Evolutionary conservation across 2,888 invertebrate genomes (phyloP).

Genomic region (Drosophila ustulata): DNA sequence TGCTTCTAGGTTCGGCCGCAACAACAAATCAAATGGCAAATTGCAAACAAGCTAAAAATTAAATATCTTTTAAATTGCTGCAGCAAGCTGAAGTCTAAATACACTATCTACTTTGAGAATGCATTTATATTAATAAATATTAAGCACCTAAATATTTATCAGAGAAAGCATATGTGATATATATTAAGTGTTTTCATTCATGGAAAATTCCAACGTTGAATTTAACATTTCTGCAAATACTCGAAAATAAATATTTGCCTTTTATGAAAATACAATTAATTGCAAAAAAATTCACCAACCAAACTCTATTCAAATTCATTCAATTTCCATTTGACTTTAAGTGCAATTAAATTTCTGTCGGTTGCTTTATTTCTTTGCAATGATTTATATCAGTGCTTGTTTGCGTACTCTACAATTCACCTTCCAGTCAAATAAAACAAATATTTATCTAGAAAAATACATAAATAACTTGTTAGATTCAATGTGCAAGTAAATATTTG

Average conservation of each 20-base stretch:
- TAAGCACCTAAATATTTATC: too few species aligned
- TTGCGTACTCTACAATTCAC: conserved; percentile 1
- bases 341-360: neutral
- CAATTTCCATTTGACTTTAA: neutral
- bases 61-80: neutral
- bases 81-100: conserved; percentile 7
- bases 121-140: neutral
- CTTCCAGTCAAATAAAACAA: conserved; percentile 3
- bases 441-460: conserved; percentile 11
- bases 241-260: neutral
- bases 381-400: neutral
- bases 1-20: conserved; percentile 21
- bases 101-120: conserved; percentile 13
- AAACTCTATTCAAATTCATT: neutral
- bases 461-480: conserved; percentile 6
- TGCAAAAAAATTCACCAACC: neutral
- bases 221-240: too few species aligned
- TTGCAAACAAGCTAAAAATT: conserved; percentile 21
- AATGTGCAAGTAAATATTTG: conserved; percentile 18
- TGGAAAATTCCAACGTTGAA: too few species aligned
- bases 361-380: neutral
- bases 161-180: too few species aligned
- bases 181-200: too few species aligned
- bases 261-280: neutral
- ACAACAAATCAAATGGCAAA: conserved; percentile 52